Base-by-base conservation (phyloP, 2,888 invertebrate species). In the Yponomeuta cagnagella region DNA sequence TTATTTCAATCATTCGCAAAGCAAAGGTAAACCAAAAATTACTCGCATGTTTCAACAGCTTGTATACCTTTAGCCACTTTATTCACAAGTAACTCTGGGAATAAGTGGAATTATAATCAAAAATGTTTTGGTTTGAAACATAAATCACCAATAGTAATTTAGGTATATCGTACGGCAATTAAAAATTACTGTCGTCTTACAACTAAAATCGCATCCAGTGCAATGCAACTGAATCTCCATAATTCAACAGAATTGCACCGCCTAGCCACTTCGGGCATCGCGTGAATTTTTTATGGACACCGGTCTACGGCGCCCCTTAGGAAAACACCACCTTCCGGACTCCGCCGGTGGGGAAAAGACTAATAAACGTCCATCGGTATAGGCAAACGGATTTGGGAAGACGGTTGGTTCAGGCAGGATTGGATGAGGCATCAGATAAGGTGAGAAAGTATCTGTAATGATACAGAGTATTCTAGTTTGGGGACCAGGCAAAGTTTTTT, bases 201-300 rank as follows among this genome's bases (percentile, higher is more conserved):
- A 52, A 52, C 37, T 37, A 5, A 2, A 37, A 37, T 37, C 2
- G 37, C 37, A 37, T 37, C 37, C 37, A 37, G 37, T 37, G 37
- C 43, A 6, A 43, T 43, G 43, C 43, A 5, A 12, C 52, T 5
- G 15, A 15, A 12, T 58, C 52, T 15, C 5, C 10, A 15, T 12
- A 12, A 58, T 15, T 15, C 1, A 15, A 58, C 52, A 58, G 52
- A 58, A 58, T 58, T 15, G 52, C 52, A 58, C 52, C 52, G 52
- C 52, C 15, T 58, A 30, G 64, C 30, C 30, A 23, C 30, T 67
- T n/a, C 52, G 30, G 68, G 48, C 48, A 23, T 23, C n/a, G 43
- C 76, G 83, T 91, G 86, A 88, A 90, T 91, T 89, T 90, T 91
- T 90, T 90, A 90, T 90, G 76, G 77, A 74, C 74, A 80, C 80